These are phyloP conservation scores for Pherbina coryleti DNA, from an alignment of 2,888 invertebrate genomes.

Conservation along the genomic window DNA sequence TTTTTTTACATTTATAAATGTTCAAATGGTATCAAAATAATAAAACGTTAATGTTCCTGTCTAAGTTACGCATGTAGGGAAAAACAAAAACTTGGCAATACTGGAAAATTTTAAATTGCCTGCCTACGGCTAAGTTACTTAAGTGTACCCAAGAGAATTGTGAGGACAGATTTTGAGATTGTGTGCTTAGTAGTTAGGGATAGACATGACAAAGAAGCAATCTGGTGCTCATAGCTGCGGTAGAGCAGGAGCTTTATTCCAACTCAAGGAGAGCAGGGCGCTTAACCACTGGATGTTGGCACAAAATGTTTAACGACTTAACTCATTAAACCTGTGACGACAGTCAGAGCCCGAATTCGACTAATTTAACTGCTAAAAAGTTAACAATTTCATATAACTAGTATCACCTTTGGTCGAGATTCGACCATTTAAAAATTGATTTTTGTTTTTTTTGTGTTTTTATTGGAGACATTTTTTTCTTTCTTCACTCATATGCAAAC, in stretches of 20 bases:
- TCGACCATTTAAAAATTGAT: no score
- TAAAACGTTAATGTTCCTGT: neutral
- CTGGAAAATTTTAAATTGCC: conserved; percentile 7
- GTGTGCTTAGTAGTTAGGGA: neutral
- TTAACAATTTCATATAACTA: no score
- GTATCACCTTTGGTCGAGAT: no score
- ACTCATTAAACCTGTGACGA: conserved; percentile 52
- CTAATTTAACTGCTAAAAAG: no score
- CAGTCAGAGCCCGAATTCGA: no score
- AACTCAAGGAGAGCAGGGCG: neutral
- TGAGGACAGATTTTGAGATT: neutral
- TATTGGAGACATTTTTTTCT: no score
- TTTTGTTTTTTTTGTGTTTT: no score
- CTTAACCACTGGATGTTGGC: neutral
- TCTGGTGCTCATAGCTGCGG: neutral
- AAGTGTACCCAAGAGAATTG: conserved; percentile 59
- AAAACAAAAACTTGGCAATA: neutral
- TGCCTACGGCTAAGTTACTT: conserved; percentile 15
- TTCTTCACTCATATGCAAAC: no score
- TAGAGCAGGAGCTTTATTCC: neutral
- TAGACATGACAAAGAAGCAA: neutral
- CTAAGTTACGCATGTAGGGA: neutral
- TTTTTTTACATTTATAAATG: neutral
- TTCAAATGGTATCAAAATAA: neutral
- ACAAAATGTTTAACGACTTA: conserved; percentile 57